Evolutionary conservation across 2,113 vertebrate species (phyloP).

Genomic region (Sturnira hondurensis): DNA sequence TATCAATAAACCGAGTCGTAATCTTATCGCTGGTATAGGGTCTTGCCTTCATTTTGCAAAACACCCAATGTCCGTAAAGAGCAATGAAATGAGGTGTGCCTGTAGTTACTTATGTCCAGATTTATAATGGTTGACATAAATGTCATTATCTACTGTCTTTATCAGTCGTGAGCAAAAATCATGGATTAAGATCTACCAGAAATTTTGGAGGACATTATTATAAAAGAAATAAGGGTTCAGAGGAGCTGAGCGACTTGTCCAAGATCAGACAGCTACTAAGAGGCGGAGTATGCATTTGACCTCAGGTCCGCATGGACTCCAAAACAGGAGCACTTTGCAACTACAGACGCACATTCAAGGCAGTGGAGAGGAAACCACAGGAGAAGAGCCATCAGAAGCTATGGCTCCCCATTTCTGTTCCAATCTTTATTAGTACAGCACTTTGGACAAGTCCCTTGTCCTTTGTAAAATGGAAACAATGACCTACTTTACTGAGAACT

Average conservation of each 20-base stretch:
- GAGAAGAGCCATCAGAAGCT: neutral
- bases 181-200: neutral
- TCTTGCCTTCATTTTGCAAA: neutral
- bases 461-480: constrained; percentile 12
- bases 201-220: neutral
- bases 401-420: neutral
- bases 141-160: no score
- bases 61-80: neutral
- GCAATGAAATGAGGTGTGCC: neutral
- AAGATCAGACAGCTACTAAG: constrained; percentile 7
- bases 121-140: neutral
- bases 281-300: neutral
- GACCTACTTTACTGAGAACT: neutral
- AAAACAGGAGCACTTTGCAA: neutral
- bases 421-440: neutral
- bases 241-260: neutral
- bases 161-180: constrained; percentile 7
- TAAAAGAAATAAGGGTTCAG: neutral
- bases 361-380: neutral
- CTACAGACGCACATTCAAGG: neutral
- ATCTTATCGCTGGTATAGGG: neutral
- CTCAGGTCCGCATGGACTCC: neutral
- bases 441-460: neutral
- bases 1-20: neutral
- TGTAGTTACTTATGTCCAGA: neutral